Percentiles rank a stretch among this genome's conserved stretches.
Evolutionary conservation across 2,797 vertebrate genomes (phyloP).

Genomic region (Xiphorhynchus erythropygius): DNA sequence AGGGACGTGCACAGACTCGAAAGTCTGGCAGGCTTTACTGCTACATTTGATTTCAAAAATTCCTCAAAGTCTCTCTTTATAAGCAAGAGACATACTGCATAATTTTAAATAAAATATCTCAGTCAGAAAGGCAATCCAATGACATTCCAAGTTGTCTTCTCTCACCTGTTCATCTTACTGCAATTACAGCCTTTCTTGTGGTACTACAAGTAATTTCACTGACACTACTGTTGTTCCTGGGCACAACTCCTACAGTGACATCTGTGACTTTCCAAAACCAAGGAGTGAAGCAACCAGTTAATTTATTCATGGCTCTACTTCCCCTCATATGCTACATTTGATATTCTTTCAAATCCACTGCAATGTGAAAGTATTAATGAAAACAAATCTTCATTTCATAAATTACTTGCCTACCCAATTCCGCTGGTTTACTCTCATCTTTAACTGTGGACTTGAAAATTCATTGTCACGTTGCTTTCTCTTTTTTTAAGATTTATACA

Average conservation of each 20-base stretch:
- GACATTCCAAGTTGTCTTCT: not conserved
- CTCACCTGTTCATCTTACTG: not conserved
- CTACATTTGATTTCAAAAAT: not conserved
- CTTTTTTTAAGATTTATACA: not conserved
- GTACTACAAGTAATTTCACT: not conserved
- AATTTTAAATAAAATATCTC: not conserved
- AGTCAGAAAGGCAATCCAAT: not conserved
- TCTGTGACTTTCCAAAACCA: not conserved
- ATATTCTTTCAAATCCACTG: not conserved
- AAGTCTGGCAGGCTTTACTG: not conserved
- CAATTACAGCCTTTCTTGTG: not conserved
- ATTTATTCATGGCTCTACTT: not conserved
- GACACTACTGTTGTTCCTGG: not conserved
- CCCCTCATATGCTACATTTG: not conserved
- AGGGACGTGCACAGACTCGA: not conserved
- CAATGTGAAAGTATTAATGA: not conserved
- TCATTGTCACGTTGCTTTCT: not conserved
- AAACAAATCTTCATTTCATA: not conserved
- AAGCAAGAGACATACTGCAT: not conserved
- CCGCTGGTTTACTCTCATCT: not conserved
- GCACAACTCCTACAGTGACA: not conserved
- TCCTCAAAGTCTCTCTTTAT: not conserved
- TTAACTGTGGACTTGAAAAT: not conserved
- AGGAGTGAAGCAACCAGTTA: not conserved
- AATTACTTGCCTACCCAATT: not conserved